Evolutionary conservation across 2,113 vertebrate genomes (phyloP).

Genomic region (Tympanuchus pallidicinctus): DNA sequence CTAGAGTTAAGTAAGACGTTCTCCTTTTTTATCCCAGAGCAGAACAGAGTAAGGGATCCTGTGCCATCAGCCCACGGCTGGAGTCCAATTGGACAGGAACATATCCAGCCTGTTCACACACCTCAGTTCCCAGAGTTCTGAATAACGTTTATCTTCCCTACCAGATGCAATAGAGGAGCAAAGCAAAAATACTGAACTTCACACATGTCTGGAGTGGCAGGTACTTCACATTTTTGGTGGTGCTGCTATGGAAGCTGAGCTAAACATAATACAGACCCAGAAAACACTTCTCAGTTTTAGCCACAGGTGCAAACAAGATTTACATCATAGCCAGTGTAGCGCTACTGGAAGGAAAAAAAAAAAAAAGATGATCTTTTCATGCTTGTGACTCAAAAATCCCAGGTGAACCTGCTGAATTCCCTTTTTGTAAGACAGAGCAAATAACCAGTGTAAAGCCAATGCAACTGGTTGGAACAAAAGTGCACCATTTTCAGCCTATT

Average conservation of each 20-base stretch:
- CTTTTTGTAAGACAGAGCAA: not conserved
- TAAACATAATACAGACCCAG: not conserved
- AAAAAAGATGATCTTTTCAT: not conserved
- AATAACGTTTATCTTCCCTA: not conserved
- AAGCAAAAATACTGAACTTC: not conserved
- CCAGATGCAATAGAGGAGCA: not conserved
- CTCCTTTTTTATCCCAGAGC: not conserved
- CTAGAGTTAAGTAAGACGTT: not conserved
- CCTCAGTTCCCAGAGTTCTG: not conserved
- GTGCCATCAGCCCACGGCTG: not conserved
- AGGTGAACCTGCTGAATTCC: fast-evolving
- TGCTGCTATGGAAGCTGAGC: not conserved
- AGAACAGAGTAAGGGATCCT: not conserved
- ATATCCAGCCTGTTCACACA: not conserved
- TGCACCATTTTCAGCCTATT: not conserved
- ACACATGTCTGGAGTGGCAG: not conserved
- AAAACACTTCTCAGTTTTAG: not conserved
- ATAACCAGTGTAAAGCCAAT: not conserved
- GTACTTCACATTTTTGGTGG: not conserved
- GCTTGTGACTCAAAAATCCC: not conserved
- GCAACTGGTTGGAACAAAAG: not conserved
- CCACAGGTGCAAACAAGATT: not conserved
- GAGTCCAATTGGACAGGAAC: not conserved
- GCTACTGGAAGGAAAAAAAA: not conserved
- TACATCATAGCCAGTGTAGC: not conserved